phyloP scores from a whole-genome alignment of 2,888 invertebrate species.

The Agonopterix heracliana region DNA sequence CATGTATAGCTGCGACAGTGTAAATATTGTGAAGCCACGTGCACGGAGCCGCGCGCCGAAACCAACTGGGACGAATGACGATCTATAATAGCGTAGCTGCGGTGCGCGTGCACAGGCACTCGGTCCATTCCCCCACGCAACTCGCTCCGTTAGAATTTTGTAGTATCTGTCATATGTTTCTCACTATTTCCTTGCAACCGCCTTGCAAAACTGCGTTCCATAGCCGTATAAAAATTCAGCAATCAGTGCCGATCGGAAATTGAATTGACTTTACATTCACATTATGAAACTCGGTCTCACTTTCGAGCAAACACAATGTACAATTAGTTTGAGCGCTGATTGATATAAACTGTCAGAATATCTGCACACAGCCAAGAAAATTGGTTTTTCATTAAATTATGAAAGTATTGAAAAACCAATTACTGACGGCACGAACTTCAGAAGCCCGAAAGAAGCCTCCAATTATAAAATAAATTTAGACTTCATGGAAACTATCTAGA shows the following conservation, averaged over 20 bases:
- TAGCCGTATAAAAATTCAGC: constrained; percentile 5
- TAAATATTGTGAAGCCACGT: constrained; percentile 57
- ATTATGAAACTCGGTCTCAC: constrained; percentile 3
- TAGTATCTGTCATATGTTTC: constrained; percentile 32
- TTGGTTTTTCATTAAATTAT: constrained; percentile 9
- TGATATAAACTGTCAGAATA: too few relatives aligned
- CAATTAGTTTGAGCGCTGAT: too few relatives aligned
- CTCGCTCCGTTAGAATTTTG: constrained; percentile 32
- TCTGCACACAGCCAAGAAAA: constrained; percentile 1
- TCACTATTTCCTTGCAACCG: constrained; percentile 19
- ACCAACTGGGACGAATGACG: constrained; percentile 70
- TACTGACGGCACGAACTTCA: constrained; percentile 8
- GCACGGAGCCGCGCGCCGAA: constrained; percentile 69
- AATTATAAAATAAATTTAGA: constrained; percentile 9
- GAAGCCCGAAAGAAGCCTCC: constrained; percentile 4
- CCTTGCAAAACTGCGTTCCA: constrained; percentile 8
- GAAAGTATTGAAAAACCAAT: constrained; percentile 10
- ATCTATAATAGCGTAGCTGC: constrained; percentile 58
- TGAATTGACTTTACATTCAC: constrained; percentile 1
- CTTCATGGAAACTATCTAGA: constrained; percentile 2
- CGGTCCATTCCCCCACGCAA: constrained; percentile 74
- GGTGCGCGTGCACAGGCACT: constrained; percentile 62
- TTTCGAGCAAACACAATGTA: neutral
- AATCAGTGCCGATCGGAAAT: constrained; percentile 1
- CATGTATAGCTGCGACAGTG: constrained; percentile 33